Conservation (phyloP, 2,888 invertebrate genomes). For the Protonemura montana region DNA sequence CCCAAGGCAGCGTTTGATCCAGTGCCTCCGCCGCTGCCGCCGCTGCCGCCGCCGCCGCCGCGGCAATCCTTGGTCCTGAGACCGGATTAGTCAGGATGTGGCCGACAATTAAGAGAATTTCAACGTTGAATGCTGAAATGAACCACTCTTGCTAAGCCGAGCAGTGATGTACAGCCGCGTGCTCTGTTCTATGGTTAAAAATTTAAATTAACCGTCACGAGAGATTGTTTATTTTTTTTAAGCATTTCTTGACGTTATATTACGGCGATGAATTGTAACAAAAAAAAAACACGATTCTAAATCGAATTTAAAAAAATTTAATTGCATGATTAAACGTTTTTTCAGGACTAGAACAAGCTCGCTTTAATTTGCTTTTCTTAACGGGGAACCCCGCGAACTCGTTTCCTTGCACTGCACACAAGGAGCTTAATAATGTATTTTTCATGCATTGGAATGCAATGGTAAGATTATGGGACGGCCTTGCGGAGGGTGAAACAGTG, state of each 20-base stretch:
- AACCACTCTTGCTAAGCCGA: neutral
- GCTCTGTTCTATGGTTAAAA: too few relatives aligned
- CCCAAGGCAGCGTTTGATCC: slow-evolving; percentile 40
- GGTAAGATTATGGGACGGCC: neutral
- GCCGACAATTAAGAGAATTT: slow-evolving; percentile 43
- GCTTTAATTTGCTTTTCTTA: too few relatives aligned
- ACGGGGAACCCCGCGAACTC: too few relatives aligned
- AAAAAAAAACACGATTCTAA: too few relatives aligned
- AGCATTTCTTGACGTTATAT: too few relatives aligned
- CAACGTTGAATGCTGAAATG: neutral
- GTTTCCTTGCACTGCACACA: neutral
- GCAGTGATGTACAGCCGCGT: slow-evolving; percentile 15
- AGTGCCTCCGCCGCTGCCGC: neutral
- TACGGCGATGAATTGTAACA: too few relatives aligned
- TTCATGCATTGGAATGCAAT: neutral
- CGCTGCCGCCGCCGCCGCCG: neutral
- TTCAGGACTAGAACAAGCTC: too few relatives aligned
- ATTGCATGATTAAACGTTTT: too few relatives aligned
- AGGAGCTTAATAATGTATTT: neutral
- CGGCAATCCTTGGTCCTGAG: slow-evolving; percentile 32
- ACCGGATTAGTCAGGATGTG: slow-evolving; percentile 43
- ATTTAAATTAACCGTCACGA: too few relatives aligned
- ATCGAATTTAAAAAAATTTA: too few relatives aligned
- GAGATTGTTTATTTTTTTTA: too few relatives aligned
- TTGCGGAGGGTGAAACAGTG: neutral